These are phyloP conservation scores for Stomatorhinus walkeri DNA, from an alignment of 2,797 vertebrate species.

Conservation along the genomic window DNA sequence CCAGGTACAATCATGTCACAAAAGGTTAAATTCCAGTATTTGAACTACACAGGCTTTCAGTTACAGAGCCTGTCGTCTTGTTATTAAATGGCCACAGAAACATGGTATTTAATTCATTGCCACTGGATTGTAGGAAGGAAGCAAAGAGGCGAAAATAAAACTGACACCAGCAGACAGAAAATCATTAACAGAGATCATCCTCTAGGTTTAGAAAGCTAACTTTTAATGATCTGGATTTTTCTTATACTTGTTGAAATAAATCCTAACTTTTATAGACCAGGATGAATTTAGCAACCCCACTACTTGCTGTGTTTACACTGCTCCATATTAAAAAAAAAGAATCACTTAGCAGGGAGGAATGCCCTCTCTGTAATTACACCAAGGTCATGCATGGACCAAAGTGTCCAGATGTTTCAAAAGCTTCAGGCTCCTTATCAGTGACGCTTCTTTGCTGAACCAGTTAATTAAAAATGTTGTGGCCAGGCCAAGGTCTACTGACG, in stretches of 20 bases:
- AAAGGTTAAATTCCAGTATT: neutral
- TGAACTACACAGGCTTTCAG: neutral
- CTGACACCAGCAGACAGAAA: neutral
- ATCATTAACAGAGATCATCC: neutral
- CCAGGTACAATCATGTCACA: neutral
- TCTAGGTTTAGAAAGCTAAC: neutral
- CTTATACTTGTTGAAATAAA: neutral
- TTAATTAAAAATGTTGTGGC: conserved; percentile 1
- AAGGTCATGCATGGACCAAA: neutral
- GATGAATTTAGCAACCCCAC: neutral
- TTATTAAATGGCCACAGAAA: neutral
- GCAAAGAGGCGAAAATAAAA: neutral
- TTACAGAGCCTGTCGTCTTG: neutral
- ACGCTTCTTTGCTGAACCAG: neutral
- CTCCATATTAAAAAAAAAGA: neutral
- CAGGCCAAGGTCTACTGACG: conserved; percentile 1
- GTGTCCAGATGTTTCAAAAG: neutral
- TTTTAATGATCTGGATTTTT: neutral
- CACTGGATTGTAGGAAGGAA: neutral
- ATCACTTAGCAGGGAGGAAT: neutral
- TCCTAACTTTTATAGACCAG: neutral
- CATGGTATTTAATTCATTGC: neutral
- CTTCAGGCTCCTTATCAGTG: neutral
- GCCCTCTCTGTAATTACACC: neutral
- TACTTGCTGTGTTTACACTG: neutral